Conservation (phyloP, 2,797 vertebrate species). For the Protosalanx chinensis region DNA sequence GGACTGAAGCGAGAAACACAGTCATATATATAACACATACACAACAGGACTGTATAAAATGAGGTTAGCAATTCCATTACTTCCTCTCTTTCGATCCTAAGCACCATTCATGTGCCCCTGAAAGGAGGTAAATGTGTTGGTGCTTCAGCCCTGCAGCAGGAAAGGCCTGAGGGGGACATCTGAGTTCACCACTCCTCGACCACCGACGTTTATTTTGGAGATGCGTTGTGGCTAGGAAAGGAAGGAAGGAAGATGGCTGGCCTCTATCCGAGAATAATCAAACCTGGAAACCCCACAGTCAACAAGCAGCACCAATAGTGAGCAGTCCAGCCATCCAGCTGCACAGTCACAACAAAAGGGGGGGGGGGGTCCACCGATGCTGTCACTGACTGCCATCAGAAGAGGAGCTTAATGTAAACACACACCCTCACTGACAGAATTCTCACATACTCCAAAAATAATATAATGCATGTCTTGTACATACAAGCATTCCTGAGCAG, state of each 20-base stretch:
- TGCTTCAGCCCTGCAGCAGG: conserved; percentile 68
- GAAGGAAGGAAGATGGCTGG: conserved; percentile 56
- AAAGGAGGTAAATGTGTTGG: conserved; percentile 45
- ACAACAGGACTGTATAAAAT: no score
- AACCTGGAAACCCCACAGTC: conserved; percentile 61
- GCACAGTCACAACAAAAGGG: conserved; percentile 39
- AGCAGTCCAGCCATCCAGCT: conserved; percentile 29
- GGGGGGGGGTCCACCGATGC: conserved; percentile 8
- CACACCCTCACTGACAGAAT: conserved; percentile 31
- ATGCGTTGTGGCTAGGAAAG: conserved; percentile 35
- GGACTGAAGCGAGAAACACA: background rate
- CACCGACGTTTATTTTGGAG: conserved; percentile 62
- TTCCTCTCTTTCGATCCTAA: background rate
- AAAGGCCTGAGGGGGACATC: conserved; percentile 47
- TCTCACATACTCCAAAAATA: conserved; percentile 36
- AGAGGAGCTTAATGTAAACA: conserved; percentile 51
- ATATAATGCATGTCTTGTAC: conserved; percentile 27
- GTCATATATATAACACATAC: background rate
- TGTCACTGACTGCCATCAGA: conserved; percentile 12
- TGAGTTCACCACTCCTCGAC: conserved; percentile 48
- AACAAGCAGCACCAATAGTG: conserved; percentile 52
- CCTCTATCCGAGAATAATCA: conserved; percentile 53
- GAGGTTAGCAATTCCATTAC: no score
- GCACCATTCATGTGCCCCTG: no score
- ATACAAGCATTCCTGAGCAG: conserved; percentile 32